phyloP scores from a whole-genome alignment of 2,888 invertebrate genomes.

The Nyleta sp. region DNA sequence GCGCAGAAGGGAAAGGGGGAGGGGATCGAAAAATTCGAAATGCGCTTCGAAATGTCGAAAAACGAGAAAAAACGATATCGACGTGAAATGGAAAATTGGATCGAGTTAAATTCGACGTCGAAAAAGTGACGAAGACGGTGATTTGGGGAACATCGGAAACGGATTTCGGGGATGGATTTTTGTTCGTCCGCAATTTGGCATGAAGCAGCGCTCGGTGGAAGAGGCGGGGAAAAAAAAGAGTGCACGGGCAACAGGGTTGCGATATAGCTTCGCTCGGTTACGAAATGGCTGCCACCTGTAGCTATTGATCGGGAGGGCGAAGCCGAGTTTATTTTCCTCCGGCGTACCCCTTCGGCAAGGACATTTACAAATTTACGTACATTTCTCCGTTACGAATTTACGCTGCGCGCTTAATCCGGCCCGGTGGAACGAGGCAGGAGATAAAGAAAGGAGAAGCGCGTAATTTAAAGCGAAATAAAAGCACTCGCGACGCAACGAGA shows the following conservation, averaged over 20 bases:
- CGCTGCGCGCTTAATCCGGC: not conserved
- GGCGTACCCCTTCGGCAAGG: constrained; percentile 62
- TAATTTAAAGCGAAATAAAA: no score
- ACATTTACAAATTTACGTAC: constrained; percentile 65
- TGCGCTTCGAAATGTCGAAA: not conserved
- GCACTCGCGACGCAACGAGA: no score
- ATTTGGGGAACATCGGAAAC: not conserved
- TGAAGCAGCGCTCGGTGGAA: not conserved
- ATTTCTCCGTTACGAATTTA: not conserved
- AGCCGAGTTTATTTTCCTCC: constrained; percentile 74
- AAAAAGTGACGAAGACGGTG: not conserved
- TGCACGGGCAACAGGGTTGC: constrained; percentile 49
- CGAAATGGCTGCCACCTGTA: constrained; percentile 83
- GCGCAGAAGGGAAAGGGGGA: no score
- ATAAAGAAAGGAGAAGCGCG: no score
- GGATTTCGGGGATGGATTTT: constrained; percentile 1
- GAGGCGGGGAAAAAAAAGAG: constrained; percentile 36
- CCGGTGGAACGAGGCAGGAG: no score
- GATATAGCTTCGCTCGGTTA: constrained; percentile 71
- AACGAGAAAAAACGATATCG: no score
- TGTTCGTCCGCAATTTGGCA: not conserved
- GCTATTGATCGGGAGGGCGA: constrained; percentile 82
- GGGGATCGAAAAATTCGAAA: no score
- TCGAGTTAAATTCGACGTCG: not conserved
- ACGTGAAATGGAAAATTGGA: not conserved